Percentiles rank a stretch among this genome's conserved stretches.
These are phyloP conservation scores for Achatina immaculata DNA, from an alignment of 1,140 invertebrate genomes.

Conservation along the genomic window DNA sequence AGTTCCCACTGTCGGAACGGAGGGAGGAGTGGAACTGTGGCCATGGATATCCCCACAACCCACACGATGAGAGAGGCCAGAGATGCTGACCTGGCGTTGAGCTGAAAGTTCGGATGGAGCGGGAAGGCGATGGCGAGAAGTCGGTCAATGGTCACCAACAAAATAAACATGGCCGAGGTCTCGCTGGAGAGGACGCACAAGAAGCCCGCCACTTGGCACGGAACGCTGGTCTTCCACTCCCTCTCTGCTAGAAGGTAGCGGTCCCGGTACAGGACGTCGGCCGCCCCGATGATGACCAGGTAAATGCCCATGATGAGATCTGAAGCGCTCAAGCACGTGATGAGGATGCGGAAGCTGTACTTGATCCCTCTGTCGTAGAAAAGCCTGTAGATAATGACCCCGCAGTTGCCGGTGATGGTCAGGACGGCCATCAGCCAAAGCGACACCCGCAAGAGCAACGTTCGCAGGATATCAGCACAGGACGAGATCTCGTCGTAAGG, in stretches of 20 bases:
- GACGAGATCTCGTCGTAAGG: conserved; percentile 48
- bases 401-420: conserved; percentile 46
- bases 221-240: conserved; percentile 49
- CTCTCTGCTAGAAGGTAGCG: conserved; percentile 49
- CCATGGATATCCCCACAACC: conserved; percentile 36
- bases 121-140: conserved; percentile 56
- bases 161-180: conserved; percentile 52
- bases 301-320: conserved; percentile 64
- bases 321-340: conserved; percentile 54
- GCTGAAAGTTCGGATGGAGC: conserved; percentile 41
- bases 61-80: conserved; percentile 25
- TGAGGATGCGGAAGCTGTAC: conserved; percentile 44
- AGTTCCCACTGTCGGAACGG: conserved; percentile 31
- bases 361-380: conserved; percentile 33
- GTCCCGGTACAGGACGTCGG: conserved; percentile 53
- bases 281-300: conserved; percentile 57
- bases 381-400: conserved; percentile 43
- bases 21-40: conserved; percentile 37
- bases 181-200: conserved; percentile 56
- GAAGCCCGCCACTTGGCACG: conserved; percentile 55
- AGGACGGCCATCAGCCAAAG: conserved; percentile 46
- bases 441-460: conserved; percentile 33
- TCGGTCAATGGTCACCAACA: conserved; percentile 51
- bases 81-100: conserved; percentile 32
- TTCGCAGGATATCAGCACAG: conserved; percentile 45